Percentiles rank a stretch among this genome's conserved stretches.
Evolutionary conservation across 2,888 invertebrate species (phyloP).

Genomic region (Choristoneura rosaceana): DNA sequence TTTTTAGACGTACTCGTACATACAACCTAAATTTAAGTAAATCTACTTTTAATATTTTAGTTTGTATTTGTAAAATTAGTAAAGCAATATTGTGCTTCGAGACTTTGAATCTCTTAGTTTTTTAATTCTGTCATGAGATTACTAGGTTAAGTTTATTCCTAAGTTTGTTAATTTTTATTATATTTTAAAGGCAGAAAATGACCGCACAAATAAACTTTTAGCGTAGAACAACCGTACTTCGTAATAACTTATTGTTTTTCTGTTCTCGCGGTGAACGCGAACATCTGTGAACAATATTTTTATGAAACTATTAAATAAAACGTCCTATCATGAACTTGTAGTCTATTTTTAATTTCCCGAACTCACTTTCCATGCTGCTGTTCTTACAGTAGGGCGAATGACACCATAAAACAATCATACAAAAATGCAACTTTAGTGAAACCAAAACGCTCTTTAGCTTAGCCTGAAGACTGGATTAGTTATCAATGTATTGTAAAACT

Average conservation of each 20-base stretch:
- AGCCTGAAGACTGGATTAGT: too few species aligned
- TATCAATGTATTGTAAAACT: too few species aligned
- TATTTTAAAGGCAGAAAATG: conserved; percentile 65
- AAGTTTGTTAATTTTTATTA: conserved; percentile 73
- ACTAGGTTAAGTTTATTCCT: conserved; percentile 66
- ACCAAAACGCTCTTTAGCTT: too few species aligned
- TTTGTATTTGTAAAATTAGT: conserved; percentile 51
- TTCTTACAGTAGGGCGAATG: background rate
- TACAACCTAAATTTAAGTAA: conserved; percentile 48
- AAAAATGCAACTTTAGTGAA: too few species aligned
- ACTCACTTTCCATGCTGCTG: background rate
- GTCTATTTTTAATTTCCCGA: conserved; percentile 27
- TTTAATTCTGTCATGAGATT: conserved; percentile 75
- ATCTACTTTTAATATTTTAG: conserved; percentile 48
- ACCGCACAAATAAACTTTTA: conserved; percentile 71
- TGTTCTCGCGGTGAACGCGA: conserved; percentile 62
- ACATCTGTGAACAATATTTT: conserved; percentile 75
- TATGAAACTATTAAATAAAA: conserved; percentile 77
- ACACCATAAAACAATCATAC: too few species aligned
- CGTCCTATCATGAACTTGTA: conserved; percentile 61
- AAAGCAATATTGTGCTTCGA: conserved; percentile 59
- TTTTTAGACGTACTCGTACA: conserved; percentile 54
- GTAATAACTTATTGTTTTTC: conserved; percentile 83
- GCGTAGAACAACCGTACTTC: conserved; percentile 66
- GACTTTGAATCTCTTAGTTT: conserved; percentile 77